Conservation (phyloP, 2,888 invertebrate species). For the Aethes cnicana region DNA sequence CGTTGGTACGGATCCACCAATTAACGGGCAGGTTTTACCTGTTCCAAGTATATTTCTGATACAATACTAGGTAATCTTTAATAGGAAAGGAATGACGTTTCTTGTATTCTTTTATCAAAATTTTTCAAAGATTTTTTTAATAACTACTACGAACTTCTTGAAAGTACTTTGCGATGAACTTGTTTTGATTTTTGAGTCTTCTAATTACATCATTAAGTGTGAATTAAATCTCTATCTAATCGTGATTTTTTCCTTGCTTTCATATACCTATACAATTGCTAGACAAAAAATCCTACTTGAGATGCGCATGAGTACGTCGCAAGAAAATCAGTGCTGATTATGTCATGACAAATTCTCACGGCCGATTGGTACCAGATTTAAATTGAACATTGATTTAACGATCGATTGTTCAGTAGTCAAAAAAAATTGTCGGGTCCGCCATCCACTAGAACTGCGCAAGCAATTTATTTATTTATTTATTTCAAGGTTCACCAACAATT, state of each 20-base stretch:
- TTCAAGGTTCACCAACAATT: too few relatives aligned
- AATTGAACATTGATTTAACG: slow-evolving; percentile 16
- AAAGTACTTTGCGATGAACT: too few relatives aligned
- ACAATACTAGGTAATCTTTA: neutral
- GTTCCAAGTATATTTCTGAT: slow-evolving; percentile 6
- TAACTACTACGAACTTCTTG: too few relatives aligned
- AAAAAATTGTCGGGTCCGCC: neutral
- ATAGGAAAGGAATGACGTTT: neutral
- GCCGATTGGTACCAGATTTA: slow-evolving; percentile 17
- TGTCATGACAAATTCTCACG: slow-evolving; percentile 23
- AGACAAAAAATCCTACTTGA: slow-evolving; percentile 4
- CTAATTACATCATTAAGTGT: too few relatives aligned
- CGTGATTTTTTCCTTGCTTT: slow-evolving; percentile 7
- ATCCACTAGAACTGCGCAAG: too few relatives aligned
- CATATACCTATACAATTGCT: slow-evolving; percentile 5
- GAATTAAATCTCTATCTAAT: slow-evolving; percentile 3
- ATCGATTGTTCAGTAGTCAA: slow-evolving; percentile 9
- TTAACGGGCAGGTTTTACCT: slow-evolving; percentile 24
- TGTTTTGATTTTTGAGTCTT: too few relatives aligned
- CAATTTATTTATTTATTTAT: too few relatives aligned
- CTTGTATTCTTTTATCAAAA: too few relatives aligned
- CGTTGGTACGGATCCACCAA: slow-evolving; percentile 15
- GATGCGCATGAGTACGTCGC: neutral
- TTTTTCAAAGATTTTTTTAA: too few relatives aligned
- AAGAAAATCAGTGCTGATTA: slow-evolving; percentile 24